Conservation (phyloP, 2,888 invertebrate species). For the Zaprionus lineosus region DNA sequence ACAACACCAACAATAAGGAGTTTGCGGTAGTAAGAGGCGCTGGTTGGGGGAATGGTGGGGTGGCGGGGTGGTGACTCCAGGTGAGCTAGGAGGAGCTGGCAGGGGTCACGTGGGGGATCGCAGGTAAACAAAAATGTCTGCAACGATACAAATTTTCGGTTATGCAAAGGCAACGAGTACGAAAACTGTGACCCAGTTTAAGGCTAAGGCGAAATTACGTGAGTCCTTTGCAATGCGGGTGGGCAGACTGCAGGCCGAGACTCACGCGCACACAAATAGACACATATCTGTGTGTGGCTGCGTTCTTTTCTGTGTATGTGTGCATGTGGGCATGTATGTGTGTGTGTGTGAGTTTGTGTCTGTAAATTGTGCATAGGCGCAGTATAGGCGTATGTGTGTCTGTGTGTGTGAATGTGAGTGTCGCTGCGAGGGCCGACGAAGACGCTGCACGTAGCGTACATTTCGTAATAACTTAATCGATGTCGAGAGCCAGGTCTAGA, state of each 20-base stretch:
- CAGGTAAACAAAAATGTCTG: conserved; percentile 68
- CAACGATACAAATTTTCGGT: conserved; percentile 73
- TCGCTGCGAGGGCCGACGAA: conserved; percentile 25
- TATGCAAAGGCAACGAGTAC: conserved; percentile 62
- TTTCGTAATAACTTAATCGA: conserved; percentile 81
- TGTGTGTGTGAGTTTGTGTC: conserved; percentile 6
- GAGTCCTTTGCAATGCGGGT: conserved; percentile 44
- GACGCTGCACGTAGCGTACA: conserved; percentile 69
- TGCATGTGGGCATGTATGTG: not conserved
- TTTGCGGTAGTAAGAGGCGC: too few species aligned
- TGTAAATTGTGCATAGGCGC: conserved; percentile 1
- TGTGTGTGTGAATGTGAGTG: conserved; percentile 6
- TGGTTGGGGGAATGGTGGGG: too few species aligned
- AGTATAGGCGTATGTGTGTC: not conserved
- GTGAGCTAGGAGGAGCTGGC: not conserved
- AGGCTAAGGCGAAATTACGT: conserved; percentile 55
- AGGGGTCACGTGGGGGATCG: not conserved
- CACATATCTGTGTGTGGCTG: conserved; percentile 5
- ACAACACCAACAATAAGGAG: conserved; percentile 21
- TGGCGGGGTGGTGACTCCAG: too few species aligned
- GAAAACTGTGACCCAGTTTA: conserved; percentile 61
- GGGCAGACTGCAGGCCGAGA: conserved; percentile 42
- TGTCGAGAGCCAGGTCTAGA: conserved; percentile 63
- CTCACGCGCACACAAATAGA: conserved; percentile 20
- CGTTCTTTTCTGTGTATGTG: not conserved